Percentiles rank a stretch among this genome's conserved stretches.
These are phyloP conservation scores for Eupithecia tripunctaria DNA, from an alignment of 2,888 invertebrate genomes.

Conservation along the genomic window DNA sequence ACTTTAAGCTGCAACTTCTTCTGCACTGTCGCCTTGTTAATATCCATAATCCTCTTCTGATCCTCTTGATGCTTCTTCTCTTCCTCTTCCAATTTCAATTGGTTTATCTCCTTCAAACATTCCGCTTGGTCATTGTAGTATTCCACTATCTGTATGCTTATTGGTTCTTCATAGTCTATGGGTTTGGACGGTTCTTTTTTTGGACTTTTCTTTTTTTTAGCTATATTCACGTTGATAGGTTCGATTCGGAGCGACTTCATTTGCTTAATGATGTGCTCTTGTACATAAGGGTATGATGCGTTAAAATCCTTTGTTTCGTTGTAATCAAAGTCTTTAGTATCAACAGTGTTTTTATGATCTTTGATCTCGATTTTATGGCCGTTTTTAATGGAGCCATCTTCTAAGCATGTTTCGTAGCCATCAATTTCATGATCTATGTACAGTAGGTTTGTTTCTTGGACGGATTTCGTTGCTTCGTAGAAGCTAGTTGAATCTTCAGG, in stretches of 20 bases:
- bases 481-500: conserved; percentile 65
- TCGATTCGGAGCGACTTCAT: conserved; percentile 80
- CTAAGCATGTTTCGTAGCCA: conserved; percentile 86
- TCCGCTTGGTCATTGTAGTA: conserved; percentile 87
- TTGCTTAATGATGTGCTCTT: conserved; percentile 80
- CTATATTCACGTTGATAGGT: conserved; percentile 73
- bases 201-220: conserved; percentile 72
- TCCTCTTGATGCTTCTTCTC: conserved; percentile 69
- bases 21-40: conserved; percentile 66
- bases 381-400: conserved; percentile 83
- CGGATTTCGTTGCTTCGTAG: conserved; percentile 68
- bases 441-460: conserved; percentile 72
- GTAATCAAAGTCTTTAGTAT: conserved; percentile 60
- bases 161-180: conserved; percentile 25
- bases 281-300: conserved; percentile 72
- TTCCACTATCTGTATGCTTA: conserved; percentile 76
- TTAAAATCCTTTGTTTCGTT: conserved; percentile 70
- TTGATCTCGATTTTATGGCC: conserved; percentile 78
- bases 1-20: conserved; percentile 63
- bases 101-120: conserved; percentile 82
- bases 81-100: conserved; percentile 72
- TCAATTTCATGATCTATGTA: conserved; percentile 82
- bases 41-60: conserved; percentile 68
- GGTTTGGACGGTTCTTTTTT: conserved; percentile 67
- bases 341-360: conserved; percentile 47